Evolutionary conservation across 2,113 vertebrate genomes (phyloP), one percentile per base, ranked within the genome.

Genomic region (Otus sunia): DNA sequence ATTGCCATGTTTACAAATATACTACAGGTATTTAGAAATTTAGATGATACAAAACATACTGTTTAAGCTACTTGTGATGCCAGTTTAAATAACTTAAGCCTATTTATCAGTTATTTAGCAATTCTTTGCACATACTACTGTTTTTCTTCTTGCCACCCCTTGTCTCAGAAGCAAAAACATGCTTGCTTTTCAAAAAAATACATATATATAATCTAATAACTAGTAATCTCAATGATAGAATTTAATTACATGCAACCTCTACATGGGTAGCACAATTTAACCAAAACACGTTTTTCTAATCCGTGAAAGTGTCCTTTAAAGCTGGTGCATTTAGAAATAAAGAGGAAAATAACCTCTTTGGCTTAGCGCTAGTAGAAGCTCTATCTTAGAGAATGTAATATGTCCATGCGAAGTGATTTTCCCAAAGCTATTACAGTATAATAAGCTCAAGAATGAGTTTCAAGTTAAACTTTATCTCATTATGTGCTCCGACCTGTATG

Each of bases 1-100:
- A 98, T 97, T 98, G 98, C 98, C 98, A 97, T 98, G 98, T 98
- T 98, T 98, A 98, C 98, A 98, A 98, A 98, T 98, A 98, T 91
- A 96, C 96, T 97, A 95, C 97, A 98, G 98, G 98, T 98, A 98
- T 98, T 98, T 98, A 96, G 98, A 97, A 98, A 98, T 98, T 88
- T 95, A 95, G 98, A 97, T 90, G 97, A 97, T 94, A 94, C 96
- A 91, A 96, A 97, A 96, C 96, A 96, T 96, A 94, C 97, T 96
- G 97, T 94, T 95, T 93, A 94, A 98, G 97, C 96, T 93, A 81
- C 74, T 86, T 74, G 88, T 14, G 75, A 93, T 94, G 96, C 96
- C 93, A 66, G 88, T 93, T 96, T 95, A 97, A 98, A 97, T 96
- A 96, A 97, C 95, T 92, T 97, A 97, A 98, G 98, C 97, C 97